Base-by-base conservation (phyloP, 2,888 invertebrate genomes). In the Amphiduros pacificus region DNA sequence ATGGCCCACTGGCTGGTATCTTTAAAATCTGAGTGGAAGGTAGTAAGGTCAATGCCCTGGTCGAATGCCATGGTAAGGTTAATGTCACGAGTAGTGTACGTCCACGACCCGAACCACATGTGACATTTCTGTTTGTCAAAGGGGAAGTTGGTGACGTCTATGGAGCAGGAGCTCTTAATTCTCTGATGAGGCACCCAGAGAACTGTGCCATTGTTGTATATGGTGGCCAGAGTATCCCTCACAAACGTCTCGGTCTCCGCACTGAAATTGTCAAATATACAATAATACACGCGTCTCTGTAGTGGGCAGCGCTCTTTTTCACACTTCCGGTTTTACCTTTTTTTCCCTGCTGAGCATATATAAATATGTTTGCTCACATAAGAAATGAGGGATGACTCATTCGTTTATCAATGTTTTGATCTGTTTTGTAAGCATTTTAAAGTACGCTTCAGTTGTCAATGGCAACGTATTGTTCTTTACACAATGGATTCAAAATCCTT, bases 91-190 rank as follows among this genome's bases (percentile, higher is more conserved):
- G 17, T n/a, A 0, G 54, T 55, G 57, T 67, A 61, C 9, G 67
- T 67, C 67, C 67, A 67, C 1, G 67, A 67, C 4, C 65, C 65
- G 32, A 67, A 67, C 67, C 64, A 66, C 64, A 67, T 60, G 54
- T 66, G 58, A 29, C 56, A 56, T 29, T 56, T n/a, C 55, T 66
- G 66, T 20, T 31, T 36, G 48, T 66, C 66, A 41, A 59, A 66
- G 6, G 66, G 66, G 55, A 64, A 66, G 28, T 64, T 50, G 17
- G 59, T 61, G 28, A 66, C 66, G 44, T 66, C 55, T 6, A 66
- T 53, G 31, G 63, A 57, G 31, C 66, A 66, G 20, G 66, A 61
- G 20, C 49, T 49, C 22, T 58, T 27, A 58, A 62, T 55, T 44
- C 60, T 50, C 48, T 36, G 48, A 49, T 66, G 66, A 1, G 66